These are phyloP conservation scores for Ia io DNA, from an alignment of 2,113 vertebrate genomes.

Conservation along the genomic window DNA sequence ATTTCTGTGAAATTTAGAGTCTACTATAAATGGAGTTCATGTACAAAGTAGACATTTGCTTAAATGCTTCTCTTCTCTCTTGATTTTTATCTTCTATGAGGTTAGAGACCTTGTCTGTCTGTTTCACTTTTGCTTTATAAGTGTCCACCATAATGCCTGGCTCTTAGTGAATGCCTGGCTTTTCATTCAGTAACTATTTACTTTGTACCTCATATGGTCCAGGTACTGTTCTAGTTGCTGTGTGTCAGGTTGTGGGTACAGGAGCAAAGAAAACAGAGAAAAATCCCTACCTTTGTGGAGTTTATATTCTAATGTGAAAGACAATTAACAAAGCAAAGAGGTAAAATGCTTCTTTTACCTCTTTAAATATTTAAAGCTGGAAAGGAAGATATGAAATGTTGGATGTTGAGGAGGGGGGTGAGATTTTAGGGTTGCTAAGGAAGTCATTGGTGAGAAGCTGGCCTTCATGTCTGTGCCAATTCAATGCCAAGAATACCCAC, in stretches of 20 bases:
- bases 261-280: background rate
- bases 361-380: background rate
- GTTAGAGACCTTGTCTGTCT: background rate
- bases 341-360: background rate
- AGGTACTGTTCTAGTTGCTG: background rate
- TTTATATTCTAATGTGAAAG: background rate
- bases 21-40: no score
- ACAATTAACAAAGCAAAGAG: background rate
- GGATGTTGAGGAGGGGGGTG: background rate
- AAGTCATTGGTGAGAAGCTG: background rate
- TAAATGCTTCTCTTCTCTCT: constrained; percentile 5
- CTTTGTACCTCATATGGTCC: background rate
- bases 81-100: constrained; percentile 35
- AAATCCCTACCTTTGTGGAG: background rate
- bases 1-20: constrained; percentile 1
- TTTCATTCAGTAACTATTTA: background rate
- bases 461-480: background rate
- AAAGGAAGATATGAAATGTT: background rate
- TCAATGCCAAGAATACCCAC: background rate
- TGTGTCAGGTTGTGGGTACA: no score
- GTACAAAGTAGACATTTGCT: background rate
- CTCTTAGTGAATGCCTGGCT: background rate
- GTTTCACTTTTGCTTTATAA: background rate
- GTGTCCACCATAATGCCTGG: background rate
- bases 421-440: background rate